Percentiles rank a stretch among this genome's conserved stretches.
Conservation (phyloP, 2,888 invertebrate species). For the Alcis repandata region DNA sequence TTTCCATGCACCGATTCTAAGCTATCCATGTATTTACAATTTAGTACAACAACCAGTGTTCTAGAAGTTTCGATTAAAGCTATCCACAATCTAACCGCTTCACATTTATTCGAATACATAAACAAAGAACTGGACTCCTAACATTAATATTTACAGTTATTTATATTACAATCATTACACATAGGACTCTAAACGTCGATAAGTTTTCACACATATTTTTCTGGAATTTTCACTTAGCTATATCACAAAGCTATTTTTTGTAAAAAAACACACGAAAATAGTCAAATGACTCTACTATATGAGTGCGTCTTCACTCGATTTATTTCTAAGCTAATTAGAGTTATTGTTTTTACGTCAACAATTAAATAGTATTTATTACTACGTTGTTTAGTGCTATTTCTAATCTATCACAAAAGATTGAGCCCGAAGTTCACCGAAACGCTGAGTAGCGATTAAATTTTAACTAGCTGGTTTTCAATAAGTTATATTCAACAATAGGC, state of each 20-base stretch:
- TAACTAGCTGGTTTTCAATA: no score
- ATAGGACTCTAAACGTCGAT: constrained; percentile 45
- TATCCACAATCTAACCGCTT: constrained; percentile 64
- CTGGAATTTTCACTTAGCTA: constrained; percentile 62
- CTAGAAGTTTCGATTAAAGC: constrained; percentile 61
- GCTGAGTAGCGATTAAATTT: no score
- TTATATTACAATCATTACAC: constrained; percentile 36
- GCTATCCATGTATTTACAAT: constrained; percentile 52
- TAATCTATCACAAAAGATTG: constrained; percentile 37
- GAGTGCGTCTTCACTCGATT: constrained; percentile 48
- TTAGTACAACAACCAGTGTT: constrained; percentile 53
- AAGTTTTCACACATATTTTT: constrained; percentile 49
- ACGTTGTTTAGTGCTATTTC: constrained; percentile 24
- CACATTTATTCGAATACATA: constrained; percentile 60
- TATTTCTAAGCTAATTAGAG: constrained; percentile 34
- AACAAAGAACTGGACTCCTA: constrained; percentile 60
- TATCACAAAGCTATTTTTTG: constrained; percentile 76
- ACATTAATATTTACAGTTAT: constrained; percentile 61
- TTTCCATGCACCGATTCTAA: constrained; percentile 67
- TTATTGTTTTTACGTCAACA: constrained; percentile 44
- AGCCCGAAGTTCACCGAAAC: no score
- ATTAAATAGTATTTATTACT: constrained; percentile 29
- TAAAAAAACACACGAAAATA: constrained; percentile 68
- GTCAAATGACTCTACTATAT: constrained; percentile 63
- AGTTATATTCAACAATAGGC: no score